Evolutionary conservation across 53 echinoderm and acorn worm species (phyloP).

Genomic region (Echinarachnius parma): DNA sequence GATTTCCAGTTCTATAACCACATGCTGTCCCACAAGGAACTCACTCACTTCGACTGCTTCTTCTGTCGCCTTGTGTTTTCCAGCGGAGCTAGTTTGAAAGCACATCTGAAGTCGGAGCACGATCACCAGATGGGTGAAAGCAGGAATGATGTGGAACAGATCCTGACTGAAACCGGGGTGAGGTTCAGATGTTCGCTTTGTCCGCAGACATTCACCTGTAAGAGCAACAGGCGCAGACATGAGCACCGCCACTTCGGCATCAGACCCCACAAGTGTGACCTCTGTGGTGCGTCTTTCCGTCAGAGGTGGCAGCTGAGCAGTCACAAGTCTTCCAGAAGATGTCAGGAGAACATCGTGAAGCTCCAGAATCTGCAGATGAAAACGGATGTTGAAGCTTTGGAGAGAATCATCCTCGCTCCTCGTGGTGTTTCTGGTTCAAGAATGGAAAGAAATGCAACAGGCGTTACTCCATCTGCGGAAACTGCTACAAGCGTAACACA

Average conservation of each 20-base stretch:
- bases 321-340: slow-evolving; percentile 3
- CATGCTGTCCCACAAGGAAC: slow-evolving; percentile 24
- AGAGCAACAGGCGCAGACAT: slow-evolving; percentile 12
- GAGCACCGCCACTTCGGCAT: slow-evolving; percentile 22
- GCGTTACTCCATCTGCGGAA: neutral
- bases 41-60: slow-evolving; percentile 28
- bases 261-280: slow-evolving; percentile 3
- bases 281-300: slow-evolving; percentile 20
- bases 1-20: slow-evolving; percentile 27
- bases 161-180: neutral
- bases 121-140: neutral
- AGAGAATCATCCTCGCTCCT: too few species aligned
- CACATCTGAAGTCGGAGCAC: slow-evolving; percentile 1
- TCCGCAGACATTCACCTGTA: slow-evolving; percentile 11
- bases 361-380: too few species aligned
- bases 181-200: slow-evolving; percentile 27
- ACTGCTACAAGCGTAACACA: slow-evolving; percentile 5
- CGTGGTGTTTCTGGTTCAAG: too few species aligned
- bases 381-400: neutral
- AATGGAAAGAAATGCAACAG: too few species aligned
- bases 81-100: slow-evolving; percentile 1
- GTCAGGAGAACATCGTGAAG: neutral
- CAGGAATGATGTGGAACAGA: neutral
- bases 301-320: slow-evolving; percentile 19
- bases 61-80: slow-evolving; percentile 20